A percentile compares a stretch with the other conserved stretches of the same genome.
These are phyloP conservation scores for Serinus canaria DNA, from an alignment of 2,113 vertebrate genomes.

Conservation along the genomic window DNA sequence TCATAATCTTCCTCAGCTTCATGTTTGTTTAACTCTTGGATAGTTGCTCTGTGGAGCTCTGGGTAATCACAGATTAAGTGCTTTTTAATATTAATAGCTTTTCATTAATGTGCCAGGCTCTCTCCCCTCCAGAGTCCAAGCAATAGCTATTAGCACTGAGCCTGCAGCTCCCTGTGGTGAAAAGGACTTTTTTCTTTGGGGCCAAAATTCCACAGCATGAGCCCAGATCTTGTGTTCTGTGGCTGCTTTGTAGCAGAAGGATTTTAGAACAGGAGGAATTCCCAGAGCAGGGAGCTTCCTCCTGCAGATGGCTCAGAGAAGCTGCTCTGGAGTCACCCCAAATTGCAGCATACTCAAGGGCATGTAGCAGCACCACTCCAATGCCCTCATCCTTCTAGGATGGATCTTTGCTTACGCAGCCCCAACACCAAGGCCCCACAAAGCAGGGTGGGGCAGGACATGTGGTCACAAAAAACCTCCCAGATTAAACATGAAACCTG, in stretches of 20 bases:
- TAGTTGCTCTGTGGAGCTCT: neutral
- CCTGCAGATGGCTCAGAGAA: neutral
- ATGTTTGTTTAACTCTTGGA: constrained; percentile 1
- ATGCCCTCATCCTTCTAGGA: neutral
- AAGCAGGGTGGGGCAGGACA: neutral
- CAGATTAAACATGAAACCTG: neutral
- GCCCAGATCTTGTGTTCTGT: neutral
- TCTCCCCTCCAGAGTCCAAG: neutral
- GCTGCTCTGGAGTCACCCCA: neutral
- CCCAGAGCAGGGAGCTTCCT: neutral
- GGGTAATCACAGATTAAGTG: constrained; percentile 29
- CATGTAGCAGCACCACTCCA: rapidly evolving
- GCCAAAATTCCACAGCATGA: neutral
- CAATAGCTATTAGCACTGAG: neutral
- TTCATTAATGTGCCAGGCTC: neutral
- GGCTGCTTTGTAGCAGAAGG: neutral
- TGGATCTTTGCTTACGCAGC: neutral
- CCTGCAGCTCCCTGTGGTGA: neutral
- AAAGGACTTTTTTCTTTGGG: neutral
- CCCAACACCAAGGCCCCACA: neutral
- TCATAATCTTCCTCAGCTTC: constrained; percentile 10
- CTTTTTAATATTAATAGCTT: constrained; percentile 34
- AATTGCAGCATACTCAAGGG: neutral
- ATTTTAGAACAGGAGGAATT: neutral
- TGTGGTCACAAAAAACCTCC: neutral